Base-by-base conservation (phyloP, 1,140 invertebrate species). In the Lutraria rhynchaena region DNA sequence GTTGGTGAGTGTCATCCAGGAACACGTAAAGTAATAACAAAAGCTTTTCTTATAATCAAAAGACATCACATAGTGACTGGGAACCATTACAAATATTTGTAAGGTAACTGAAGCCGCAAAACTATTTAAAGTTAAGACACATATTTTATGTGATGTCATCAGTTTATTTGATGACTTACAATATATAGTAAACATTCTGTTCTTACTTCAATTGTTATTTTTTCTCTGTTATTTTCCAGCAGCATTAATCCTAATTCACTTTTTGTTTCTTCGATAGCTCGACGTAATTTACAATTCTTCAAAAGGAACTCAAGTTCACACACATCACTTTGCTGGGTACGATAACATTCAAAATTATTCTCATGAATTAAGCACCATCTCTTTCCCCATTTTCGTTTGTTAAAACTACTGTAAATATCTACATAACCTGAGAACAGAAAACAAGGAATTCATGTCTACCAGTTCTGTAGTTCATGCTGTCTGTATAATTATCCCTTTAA, bases 161-260 rank as follows among this genome's bases (percentile, higher is more conserved):
- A n/a, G n/a, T n/a, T n/a, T n/a, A n/a, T n/a, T n/a, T n/a, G n/a
- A n/a, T n/a, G n/a, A n/a, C n/a, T n/a, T n/a, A n/a, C n/a, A n/a
- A n/a, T n/a, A n/a, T n/a, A n/a, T n/a, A n/a, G n/a, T n/a, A n/a
- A n/a, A n/a, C n/a, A n/a, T n/a, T n/a, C n/a, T n/a, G n/a, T n/a
- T n/a, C 82, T 37, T 63, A 89, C 89, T 87, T 90, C 89, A 51
- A 90, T 85, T 55, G 89, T 90, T 13, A 90, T 89, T 69, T 90
- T 90, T 55, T 90, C 89, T 49, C 60, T 78, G 31, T 81, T 77
- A 33, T 85, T 77, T 61, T 90, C 85, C 37, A 86, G 15, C 37
- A 90, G 65, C 89, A 90, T 90, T 24, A 90, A 65, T 7, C 87
- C 86, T 15, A 87, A 71, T 49, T 89, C 85, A 78, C 87, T 89